phyloP scores from a whole-genome alignment of 2,113 vertebrate genomes.

The Ptilonorhynchus violaceus region DNA sequence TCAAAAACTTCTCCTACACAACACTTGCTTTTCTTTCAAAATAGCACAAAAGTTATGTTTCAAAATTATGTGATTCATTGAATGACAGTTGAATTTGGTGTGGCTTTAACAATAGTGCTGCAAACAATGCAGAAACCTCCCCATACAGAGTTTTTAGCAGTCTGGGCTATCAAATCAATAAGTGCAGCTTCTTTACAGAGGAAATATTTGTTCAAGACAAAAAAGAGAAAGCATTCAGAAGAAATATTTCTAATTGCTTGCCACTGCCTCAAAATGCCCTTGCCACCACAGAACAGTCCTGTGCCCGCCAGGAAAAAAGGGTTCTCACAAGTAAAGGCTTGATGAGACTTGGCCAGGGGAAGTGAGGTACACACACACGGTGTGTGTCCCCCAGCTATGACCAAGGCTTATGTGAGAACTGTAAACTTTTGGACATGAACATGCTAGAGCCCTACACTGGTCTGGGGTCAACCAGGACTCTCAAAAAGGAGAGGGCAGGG shows the following conservation, averaged over 20 bases:
- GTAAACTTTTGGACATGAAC: not conserved
- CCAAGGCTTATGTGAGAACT: not conserved
- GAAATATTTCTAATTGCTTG: not conserved
- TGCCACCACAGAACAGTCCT: not conserved
- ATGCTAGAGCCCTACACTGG: not conserved
- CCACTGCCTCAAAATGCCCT: not conserved
- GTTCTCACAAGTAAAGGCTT: not conserved
- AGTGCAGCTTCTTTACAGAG: not conserved
- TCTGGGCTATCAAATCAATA: not conserved
- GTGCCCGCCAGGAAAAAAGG: not conserved
- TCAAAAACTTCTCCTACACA: not conserved
- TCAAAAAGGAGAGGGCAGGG: not conserved
- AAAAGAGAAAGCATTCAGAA: not conserved
- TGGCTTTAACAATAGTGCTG: not conserved
- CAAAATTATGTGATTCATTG: not conserved
- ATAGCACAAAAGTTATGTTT: not conserved
- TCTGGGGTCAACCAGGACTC: not conserved
- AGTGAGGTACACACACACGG: accelerated
- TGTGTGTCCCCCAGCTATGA: not conserved
- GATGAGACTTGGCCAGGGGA: not conserved
- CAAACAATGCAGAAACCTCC: not conserved
- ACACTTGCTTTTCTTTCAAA: not conserved
- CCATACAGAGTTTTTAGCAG: not conserved
- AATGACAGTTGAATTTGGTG: not conserved
- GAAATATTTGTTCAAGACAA: not conserved